Percentiles rank a stretch among this genome's conserved stretches.
These are phyloP conservation scores for Excalfactoria chinensis DNA, from an alignment of 2,113 vertebrate species.

Conservation along the genomic window DNA sequence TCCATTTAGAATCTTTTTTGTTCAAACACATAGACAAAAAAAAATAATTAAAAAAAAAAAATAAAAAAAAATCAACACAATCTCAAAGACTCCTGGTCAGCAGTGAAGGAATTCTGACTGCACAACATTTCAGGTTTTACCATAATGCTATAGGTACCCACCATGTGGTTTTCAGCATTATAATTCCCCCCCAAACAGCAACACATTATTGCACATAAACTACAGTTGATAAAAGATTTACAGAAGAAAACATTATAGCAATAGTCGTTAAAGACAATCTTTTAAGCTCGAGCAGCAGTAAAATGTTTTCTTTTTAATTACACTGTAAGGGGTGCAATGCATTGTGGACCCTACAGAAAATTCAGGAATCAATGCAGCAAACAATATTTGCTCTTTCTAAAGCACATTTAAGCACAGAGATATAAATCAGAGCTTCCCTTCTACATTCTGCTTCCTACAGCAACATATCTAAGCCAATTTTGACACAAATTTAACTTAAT, in stretches of 20 bases:
- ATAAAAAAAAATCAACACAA: slow-evolving; percentile 2
- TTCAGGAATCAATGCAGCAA: neutral
- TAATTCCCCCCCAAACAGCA: neutral
- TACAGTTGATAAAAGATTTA: neutral
- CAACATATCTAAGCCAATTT: neutral
- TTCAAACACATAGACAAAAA: slow-evolving; percentile 35
- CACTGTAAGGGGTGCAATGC: neutral
- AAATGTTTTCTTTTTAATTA: neutral
- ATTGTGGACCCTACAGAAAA: neutral
- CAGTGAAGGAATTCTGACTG: slow-evolving; percentile 76
- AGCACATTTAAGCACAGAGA: neutral
- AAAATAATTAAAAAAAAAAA: neutral
- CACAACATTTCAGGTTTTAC: slow-evolving; percentile 9
- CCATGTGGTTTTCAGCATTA: neutral
- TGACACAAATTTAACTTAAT: neutral
- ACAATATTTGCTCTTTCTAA: neutral
- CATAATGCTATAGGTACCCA: slow-evolving; percentile 13
- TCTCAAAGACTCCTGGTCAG: slow-evolving; percentile 33
- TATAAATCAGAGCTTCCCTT: neutral
- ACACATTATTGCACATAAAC: neutral
- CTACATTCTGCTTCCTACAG: neutral
- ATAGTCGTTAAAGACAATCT: neutral
- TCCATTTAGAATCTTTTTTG: slow-evolving; percentile 9
- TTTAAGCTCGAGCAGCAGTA: neutral
- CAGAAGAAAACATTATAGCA: neutral